Conservation (phyloP, 2,797 vertebrate genomes). For the Acanthis flammea region DNA sequence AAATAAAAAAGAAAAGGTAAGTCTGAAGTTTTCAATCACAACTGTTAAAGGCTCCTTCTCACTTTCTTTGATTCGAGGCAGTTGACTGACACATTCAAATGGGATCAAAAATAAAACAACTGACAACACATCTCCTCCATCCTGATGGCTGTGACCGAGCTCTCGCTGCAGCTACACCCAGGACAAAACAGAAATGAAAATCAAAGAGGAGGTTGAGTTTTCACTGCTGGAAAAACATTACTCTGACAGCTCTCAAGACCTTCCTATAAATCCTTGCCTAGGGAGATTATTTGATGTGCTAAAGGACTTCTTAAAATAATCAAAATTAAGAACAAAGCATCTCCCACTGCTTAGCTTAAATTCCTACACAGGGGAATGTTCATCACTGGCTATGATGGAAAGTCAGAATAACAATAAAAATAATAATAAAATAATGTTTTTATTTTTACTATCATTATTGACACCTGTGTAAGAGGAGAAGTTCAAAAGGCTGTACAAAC, state of each 20-base stretch:
- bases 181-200: slow-evolving; percentile 16
- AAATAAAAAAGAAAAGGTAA: neutral
- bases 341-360: neutral
- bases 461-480: neutral
- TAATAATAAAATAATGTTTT: neutral
- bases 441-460: neutral
- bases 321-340: neutral
- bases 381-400: neutral
- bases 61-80: slow-evolving; percentile 20
- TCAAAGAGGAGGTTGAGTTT: slow-evolving; percentile 9
- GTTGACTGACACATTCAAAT: slow-evolving; percentile 52
- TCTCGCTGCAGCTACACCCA: neutral
- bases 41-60: slow-evolving; percentile 37
- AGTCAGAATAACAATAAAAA: neutral
- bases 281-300: neutral
- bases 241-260: neutral
- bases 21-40: slow-evolving; percentile 22
- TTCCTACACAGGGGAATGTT: neutral
- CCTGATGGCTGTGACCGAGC: neutral
- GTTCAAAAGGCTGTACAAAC: neutral
- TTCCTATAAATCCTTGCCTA: neutral
- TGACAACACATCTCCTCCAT: slow-evolving; percentile 35
- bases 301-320: neutral
- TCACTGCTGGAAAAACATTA: neutral
- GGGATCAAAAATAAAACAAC: slow-evolving; percentile 46